Base-by-base conservation (phyloP, 2,888 invertebrate genomes). In the Rhagium mordax region DNA sequence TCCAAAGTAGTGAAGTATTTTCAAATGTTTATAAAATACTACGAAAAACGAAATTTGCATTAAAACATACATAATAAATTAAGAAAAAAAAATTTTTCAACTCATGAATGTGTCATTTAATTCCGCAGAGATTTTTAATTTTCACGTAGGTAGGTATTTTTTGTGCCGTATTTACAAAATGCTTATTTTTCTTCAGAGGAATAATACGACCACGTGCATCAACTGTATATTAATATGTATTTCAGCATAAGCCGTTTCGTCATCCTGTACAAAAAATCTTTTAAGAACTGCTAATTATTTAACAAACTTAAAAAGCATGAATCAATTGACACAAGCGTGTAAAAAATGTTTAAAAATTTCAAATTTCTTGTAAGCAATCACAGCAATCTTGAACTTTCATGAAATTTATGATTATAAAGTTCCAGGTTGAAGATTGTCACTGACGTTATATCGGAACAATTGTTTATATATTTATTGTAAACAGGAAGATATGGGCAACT, bases 401-500 rank as follows among this genome's bases (percentile, higher is more conserved):
- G 8, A 53, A 53, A 53, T n/a, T 41, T 53, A 53, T 53, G n/a
- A 53, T 53, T 24, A 20, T 20, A 21, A 49, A 47, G 48, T 64
- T 41, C 48, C 48, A 49, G 62, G 24, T 64, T 47, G 16, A 33
- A 68, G 29, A 53, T 41, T 65, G 71, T 71, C 72, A 68, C 62
- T 55, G 41, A 41, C 41, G 41, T 57, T 64, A 65, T 74, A 70
- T 74, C 72, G 77, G 75, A 76, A 76, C 76, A 64, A 61, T 78
- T 79, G 78, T 79, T 79, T 78, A 75, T 75, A 48, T 78, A 74
- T 77, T 74, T 81, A 74, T 80, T 84, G 80, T 84, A 84, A 85
- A 85, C 86, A 87, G 86, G 87, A 87, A 85, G 86, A 86, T 76
- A 79, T 84, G 78, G 82, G 79, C 78, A 85, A 82, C 77, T 80